Conservation (phyloP, 1,140 invertebrate genomes). For the Charaxes varanes region DNA sequence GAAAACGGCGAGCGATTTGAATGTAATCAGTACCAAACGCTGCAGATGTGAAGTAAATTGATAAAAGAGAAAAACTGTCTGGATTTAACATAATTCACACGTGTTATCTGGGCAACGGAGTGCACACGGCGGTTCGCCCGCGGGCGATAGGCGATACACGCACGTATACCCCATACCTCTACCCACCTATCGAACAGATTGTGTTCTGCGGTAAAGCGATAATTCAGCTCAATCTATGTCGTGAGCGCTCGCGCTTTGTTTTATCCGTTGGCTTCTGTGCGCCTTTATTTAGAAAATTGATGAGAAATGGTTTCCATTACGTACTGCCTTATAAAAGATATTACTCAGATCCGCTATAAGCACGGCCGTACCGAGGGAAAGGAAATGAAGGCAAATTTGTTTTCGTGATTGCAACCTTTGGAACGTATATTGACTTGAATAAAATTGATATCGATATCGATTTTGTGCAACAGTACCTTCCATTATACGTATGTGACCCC, state of each 20-base stretch:
- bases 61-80: conserved; percentile 63
- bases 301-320: conserved; percentile 73
- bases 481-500: conserved; percentile 52
- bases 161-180: conserved; percentile 19
- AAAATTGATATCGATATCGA: conserved; percentile 62
- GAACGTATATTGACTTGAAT: conserved; percentile 52
- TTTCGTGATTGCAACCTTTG: conserved; percentile 66
- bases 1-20: conserved; percentile 34
- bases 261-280: conserved; percentile 69
- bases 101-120: conserved; percentile 53
- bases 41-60: conserved; percentile 60
- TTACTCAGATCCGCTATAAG: conserved; percentile 44
- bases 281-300: conserved; percentile 74
- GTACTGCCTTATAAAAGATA: conserved; percentile 65
- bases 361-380: conserved; percentile 54
- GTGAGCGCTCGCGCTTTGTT: conserved; percentile 71
- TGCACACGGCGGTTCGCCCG: conserved; percentile 39
- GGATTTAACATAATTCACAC: conserved; percentile 68
- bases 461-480: conserved; percentile 52
- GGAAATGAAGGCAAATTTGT: conserved; percentile 72
- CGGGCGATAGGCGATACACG: conserved; percentile 34
- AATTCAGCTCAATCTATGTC: conserved; percentile 73
- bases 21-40: conserved; percentile 55
- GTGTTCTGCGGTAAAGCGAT: conserved; percentile 73
- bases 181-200: conserved; percentile 39